These are phyloP conservation scores for Anthopleura xanthogrammica DNA, from an alignment of 92 coral and sea anemone species.

Conservation along the genomic window DNA sequence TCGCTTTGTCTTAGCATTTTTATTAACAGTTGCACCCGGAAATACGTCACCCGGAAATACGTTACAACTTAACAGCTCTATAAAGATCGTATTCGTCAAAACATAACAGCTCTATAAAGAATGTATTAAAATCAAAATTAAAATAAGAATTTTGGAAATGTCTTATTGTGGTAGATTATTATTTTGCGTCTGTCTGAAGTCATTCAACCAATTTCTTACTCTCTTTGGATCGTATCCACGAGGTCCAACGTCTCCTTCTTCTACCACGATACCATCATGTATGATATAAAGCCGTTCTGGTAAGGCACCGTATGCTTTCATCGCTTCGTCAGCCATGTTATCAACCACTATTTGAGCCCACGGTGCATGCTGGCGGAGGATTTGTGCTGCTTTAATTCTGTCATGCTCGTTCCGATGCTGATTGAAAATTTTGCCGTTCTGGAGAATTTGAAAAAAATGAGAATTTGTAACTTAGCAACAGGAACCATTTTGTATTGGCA, in stretches of 20 bases:
- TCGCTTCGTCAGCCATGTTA: conserved; percentile 43
- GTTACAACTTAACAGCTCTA: no score
- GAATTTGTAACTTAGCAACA: no score
- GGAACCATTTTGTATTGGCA: no score
- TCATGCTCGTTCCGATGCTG: conserved; percentile 26
- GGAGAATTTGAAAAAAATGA: background rate
- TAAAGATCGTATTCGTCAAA: no score
- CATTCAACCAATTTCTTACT: conserved; percentile 26
- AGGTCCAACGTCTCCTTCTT: conserved; percentile 49
- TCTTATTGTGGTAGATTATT: conserved; percentile 6
- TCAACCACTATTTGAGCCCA: conserved; percentile 40
- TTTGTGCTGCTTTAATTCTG: conserved; percentile 22
- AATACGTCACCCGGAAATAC: no score
- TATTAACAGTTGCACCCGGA: no score
- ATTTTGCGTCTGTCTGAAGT: conserved; percentile 11
- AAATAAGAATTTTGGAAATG: background rate
- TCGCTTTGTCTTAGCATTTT: no score
- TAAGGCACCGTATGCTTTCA: conserved; percentile 40
- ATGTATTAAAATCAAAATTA: no score
- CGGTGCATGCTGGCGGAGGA: conserved; percentile 14
- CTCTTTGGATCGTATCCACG: conserved; percentile 27
- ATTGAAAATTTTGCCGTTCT: conserved; percentile 12
- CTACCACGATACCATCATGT: conserved; percentile 25
- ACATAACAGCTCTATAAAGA: no score
- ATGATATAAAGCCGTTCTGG: conserved; percentile 52